Conservation (phyloP, 2,797 vertebrate genomes). For the Cyclura pinguis region DNA sequence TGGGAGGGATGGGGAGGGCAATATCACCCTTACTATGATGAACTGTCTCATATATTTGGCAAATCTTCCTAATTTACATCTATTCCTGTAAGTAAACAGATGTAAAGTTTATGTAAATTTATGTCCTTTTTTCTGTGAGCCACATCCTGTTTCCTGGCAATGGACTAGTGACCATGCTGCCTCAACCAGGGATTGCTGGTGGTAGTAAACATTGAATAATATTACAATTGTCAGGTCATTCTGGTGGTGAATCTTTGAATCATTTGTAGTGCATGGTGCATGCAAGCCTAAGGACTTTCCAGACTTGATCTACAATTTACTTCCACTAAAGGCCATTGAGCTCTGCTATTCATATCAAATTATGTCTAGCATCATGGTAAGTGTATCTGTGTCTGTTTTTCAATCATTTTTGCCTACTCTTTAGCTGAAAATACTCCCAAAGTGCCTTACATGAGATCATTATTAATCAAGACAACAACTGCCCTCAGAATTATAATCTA, state of each 20-base stretch:
- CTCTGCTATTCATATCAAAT: slow-evolving; percentile 60
- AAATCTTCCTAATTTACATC: neutral
- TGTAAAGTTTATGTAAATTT: neutral
- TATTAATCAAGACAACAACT: neutral
- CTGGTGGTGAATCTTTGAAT: neutral
- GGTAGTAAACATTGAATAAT: neutral
- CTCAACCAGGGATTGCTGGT: neutral
- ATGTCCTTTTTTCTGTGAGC: neutral
- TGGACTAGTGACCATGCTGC: neutral
- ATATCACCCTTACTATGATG: neutral
- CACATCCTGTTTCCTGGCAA: neutral
- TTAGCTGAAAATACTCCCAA: neutral
- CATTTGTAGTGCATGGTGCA: neutral
- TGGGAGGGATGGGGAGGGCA: too few species aligned
- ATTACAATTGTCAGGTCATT: neutral
- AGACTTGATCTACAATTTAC: neutral
- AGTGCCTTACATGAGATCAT: neutral
- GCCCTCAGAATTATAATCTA: neutral
- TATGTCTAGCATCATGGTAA: neutral
- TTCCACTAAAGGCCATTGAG: neutral
- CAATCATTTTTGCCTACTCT: neutral
- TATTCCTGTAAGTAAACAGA: neutral
- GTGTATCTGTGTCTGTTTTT: neutral
- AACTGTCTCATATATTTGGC: neutral
- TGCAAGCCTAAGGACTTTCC: neutral